phyloP scores from a whole-genome alignment of 1,140 invertebrate genomes.

The Sitodiplosis mosellana region DNA sequence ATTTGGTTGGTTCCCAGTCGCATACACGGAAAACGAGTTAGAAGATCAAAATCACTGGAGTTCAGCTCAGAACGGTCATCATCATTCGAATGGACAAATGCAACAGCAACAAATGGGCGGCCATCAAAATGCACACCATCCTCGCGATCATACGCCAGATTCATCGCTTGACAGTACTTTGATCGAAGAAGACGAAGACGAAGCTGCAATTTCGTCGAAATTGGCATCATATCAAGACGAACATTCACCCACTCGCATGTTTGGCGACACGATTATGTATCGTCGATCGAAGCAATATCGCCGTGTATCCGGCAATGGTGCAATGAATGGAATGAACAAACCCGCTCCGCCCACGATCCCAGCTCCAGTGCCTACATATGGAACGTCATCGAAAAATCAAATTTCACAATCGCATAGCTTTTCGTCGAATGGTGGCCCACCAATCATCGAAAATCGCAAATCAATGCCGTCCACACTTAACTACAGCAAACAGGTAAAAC shows the following conservation, averaged over 20 bases:
- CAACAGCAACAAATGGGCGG: background rate
- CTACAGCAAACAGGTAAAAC: background rate
- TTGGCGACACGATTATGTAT: conserved; percentile 25
- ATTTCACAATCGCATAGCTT: conserved; percentile 34
- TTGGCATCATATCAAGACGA: background rate
- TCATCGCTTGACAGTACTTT: background rate
- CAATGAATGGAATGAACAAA: conserved; percentile 14
- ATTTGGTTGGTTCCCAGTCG: conserved; percentile 85
- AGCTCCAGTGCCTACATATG: conserved; percentile 37
- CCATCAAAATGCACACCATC: background rate
- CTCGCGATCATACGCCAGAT: background rate
- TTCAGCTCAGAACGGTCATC: conserved; percentile 2
- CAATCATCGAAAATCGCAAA: conserved; percentile 17
- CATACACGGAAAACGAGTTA: conserved; percentile 56
- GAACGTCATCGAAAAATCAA: conserved; percentile 10
- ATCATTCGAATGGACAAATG: background rate
- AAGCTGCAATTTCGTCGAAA: background rate
- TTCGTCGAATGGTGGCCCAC: conserved; percentile 21
- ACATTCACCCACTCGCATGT: conserved; percentile 36
- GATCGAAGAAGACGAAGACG: background rate
- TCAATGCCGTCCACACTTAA: conserved; percentile 14
- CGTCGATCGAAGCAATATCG: conserved; percentile 19
- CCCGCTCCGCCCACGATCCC: conserved; percentile 40
- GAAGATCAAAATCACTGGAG: conserved; percentile 6
- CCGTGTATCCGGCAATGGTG: conserved; percentile 10